These are phyloP conservation scores for Asteroscopus sphinx DNA, from an alignment of 2,888 invertebrate species.

Conservation along the genomic window DNA sequence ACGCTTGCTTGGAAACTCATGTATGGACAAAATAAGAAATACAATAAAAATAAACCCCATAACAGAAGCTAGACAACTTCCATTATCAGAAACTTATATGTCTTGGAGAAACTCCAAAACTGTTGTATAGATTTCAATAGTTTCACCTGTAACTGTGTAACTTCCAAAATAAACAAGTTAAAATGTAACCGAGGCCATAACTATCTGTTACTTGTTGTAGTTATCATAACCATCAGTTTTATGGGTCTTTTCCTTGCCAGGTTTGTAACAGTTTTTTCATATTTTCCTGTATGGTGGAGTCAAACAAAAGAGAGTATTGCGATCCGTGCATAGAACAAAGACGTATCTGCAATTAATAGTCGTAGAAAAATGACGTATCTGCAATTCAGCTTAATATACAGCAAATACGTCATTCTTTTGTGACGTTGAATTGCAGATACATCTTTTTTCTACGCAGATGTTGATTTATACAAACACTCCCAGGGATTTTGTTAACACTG, in stretches of 20 bases:
- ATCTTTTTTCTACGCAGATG: too few relatives aligned
- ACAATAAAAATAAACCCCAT: background rate
- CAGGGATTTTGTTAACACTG: too few relatives aligned
- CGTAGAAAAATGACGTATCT: too few relatives aligned
- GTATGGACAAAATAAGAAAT: background rate
- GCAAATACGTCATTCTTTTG: too few relatives aligned
- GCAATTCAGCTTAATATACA: too few relatives aligned
- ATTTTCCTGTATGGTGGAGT: too few relatives aligned
- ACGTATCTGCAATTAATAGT: too few relatives aligned
- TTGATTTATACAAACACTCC: too few relatives aligned
- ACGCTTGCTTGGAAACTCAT: too few relatives aligned
- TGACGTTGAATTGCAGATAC: too few relatives aligned
- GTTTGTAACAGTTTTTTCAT: background rate
- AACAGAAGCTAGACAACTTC: constrained; percentile 14
- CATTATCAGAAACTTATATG: constrained; percentile 33
- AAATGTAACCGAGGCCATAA: constrained; percentile 7
- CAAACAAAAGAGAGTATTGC: too few relatives aligned
- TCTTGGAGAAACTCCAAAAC: constrained; percentile 39
- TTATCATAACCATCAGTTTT: constrained; percentile 20
- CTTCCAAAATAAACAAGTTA: constrained; percentile 35
- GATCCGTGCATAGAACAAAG: too few relatives aligned
- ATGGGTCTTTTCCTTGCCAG: constrained; percentile 6
- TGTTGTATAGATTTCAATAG: constrained; percentile 27
- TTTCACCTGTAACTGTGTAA: constrained; percentile 7
- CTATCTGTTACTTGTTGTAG: constrained; percentile 11